Evolutionary conservation across 2,888 invertebrate species (phyloP).

Genomic region (Odontocolon sp.): DNA sequence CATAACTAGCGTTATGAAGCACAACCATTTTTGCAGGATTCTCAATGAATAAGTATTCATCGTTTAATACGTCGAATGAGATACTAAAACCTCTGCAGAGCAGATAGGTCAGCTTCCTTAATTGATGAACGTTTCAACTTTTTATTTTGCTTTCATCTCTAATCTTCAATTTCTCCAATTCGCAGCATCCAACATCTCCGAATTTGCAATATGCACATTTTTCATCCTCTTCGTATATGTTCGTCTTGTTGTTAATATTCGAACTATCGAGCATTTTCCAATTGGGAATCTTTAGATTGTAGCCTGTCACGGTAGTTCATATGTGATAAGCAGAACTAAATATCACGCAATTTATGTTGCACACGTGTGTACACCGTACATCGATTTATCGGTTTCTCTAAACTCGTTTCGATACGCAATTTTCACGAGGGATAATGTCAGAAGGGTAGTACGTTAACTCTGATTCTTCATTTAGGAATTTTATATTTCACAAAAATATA

Average conservation of each 20-base stretch:
- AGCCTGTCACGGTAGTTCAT: background rate
- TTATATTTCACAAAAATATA: background rate
- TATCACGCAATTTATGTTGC: constrained; percentile 1
- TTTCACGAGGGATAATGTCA: background rate
- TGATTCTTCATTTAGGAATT: background rate
- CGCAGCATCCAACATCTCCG: background rate
- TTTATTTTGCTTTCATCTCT: background rate
- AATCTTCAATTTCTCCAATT: background rate
- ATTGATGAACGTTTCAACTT: constrained; percentile 27
- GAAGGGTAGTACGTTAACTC: too few relatives aligned
- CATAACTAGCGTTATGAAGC: constrained; percentile 45
- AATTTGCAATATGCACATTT: background rate
- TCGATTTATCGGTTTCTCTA: constrained; percentile 12
- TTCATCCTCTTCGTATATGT: background rate
- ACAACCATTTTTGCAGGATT: background rate
- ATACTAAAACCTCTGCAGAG: background rate
- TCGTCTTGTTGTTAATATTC: constrained; percentile 1
- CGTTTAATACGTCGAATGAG: background rate
- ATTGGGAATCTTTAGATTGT: constrained; percentile 11
- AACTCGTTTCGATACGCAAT: constrained; percentile 12
- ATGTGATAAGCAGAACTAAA: background rate
- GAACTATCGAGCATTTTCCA: background rate
- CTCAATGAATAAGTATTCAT: too few relatives aligned
- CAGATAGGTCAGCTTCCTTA: background rate
- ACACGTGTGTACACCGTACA: background rate